Evolutionary conservation across 2,797 vertebrate genomes (phyloP).

Genomic region (Ataeniobius toweri): DNA sequence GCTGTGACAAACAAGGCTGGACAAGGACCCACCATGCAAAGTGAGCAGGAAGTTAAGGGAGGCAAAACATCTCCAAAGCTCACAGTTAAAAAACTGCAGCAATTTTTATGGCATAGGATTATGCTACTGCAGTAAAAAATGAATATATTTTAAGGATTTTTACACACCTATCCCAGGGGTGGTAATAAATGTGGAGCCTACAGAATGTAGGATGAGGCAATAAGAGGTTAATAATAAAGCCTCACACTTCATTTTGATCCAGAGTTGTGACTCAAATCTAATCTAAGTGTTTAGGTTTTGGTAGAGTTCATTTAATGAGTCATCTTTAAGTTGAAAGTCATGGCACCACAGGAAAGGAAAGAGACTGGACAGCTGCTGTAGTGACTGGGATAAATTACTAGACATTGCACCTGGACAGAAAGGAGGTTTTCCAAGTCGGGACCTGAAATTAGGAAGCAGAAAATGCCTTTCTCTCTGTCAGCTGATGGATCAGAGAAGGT

Average conservation of each 20-base stretch:
- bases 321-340: slow-evolving; percentile 52
- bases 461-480: slow-evolving; percentile 12
- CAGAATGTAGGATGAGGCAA: background rate
- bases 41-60: background rate
- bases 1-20: too few relatives aligned
- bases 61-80: background rate
- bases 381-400: slow-evolving; percentile 57
- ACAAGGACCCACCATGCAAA: background rate
- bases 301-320: slow-evolving; percentile 45
- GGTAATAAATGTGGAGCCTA: background rate
- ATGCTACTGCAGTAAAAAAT: background rate
- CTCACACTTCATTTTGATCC: slow-evolving; percentile 13
- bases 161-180: background rate
- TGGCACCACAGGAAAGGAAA: slow-evolving; percentile 46
- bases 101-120: background rate
- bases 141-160: background rate
- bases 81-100: background rate
- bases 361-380: slow-evolving; percentile 51
- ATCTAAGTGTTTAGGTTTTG: slow-evolving; percentile 25
- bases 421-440: slow-evolving; percentile 45
- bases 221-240: slow-evolving; percentile 16
- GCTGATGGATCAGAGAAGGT: slow-evolving; percentile 6
- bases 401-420: slow-evolving; percentile 46
- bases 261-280: slow-evolving; percentile 36
- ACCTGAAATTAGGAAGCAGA: slow-evolving; percentile 35